Base-by-base conservation (phyloP, 2,113 vertebrate genomes). In the Phrynosoma platyrhinos region DNA sequence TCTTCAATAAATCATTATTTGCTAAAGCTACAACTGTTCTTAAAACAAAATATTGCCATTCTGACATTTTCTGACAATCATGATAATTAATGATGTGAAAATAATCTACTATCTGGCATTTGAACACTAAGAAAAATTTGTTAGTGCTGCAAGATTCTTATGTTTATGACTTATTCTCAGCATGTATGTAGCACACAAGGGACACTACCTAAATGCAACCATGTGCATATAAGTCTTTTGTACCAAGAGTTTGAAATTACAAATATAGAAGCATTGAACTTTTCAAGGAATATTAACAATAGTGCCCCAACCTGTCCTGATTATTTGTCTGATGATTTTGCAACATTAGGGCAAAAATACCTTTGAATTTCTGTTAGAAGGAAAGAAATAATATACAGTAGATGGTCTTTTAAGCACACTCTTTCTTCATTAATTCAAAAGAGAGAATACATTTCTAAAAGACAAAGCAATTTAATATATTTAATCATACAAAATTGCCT, bases 231-330 rank as follows among this genome's bases (percentile, higher is more conserved):
- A 94, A 79, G 86, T 91, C 36, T 94, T 94, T 79, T 87, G 83
- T 95, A 95, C 93, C 91, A 71, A 90, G 89, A 92, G 68, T 93
- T 92, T 93, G 78, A 85, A 94, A 95, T 94, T 94, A 91, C 84
- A 94, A 87, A 88, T 94, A 74, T 85, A 89, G 82, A 94, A 95
- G 91, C 93, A 87, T 0, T 95, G 90, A 95, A 94, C 88, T 95
- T 95, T 92, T 84, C 88, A 94, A 93, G 89, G 92, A 93, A 96
- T 95, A 93, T 91, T 87, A 94, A 91, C 87, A 94, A 82, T 92
- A 89, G 82, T 79, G 40, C 92, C 93, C 90, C 84, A 90, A 94
- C 90, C 84, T 36, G 47, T 20, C 88, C 64, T 92, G 83, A 84
- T 92, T 86, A 69, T 85, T 83, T 92, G 83, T 53, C 47, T 78